Base-by-base conservation (phyloP, 2,797 vertebrate species). In the Semotilus atromaculatus region DNA sequence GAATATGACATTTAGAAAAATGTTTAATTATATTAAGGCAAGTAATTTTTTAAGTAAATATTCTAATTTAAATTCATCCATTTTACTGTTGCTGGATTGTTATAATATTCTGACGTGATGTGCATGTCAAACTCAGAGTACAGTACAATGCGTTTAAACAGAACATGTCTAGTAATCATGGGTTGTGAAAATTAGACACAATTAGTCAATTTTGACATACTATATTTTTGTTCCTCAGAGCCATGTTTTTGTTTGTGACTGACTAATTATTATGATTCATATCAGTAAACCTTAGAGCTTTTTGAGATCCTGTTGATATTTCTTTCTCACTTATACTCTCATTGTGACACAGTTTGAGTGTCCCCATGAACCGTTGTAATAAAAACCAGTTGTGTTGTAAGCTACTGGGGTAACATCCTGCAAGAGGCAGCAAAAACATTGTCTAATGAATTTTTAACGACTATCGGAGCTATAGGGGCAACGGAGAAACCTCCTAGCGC, bases 391-490 rank as follows among this genome's bases (percentile, higher is more conserved):
- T 85, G 76, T 88, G 89, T 88, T 91, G 91, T 94, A 91, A 86
- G 90, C 29, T 74, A 53, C 1, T 4, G 58, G 91, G 92, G 91
- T 90, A 93, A 94, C 94, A 92, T 92, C 93, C 89, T 89, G 16
- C 81, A 90, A 87, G 91, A 93, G 90, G 90, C 85, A 88, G 90
- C 89, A 91, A 92, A 93, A 93, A 94, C 94, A 91, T 90, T 70
- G 73, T 86, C 91, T 93, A 92, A 94, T 94, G 91, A 93, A 93
- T 94, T 93, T 93, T 94, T 94, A 94, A 95, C 87, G 91, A 93
- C 82, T 13, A 87, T 81, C 85, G n/a, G 89, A 18, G 82, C 43
- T 79, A 86, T 53, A 84, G 81, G 88, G 74, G 86, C 60, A 26
- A 34, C 34, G 38, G 86, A 83, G 87, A 88, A 31, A 90, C 86